Evolutionary conservation across 2,797 vertebrate species (phyloP).

Genomic region (Hippocampus kuda): DNA sequence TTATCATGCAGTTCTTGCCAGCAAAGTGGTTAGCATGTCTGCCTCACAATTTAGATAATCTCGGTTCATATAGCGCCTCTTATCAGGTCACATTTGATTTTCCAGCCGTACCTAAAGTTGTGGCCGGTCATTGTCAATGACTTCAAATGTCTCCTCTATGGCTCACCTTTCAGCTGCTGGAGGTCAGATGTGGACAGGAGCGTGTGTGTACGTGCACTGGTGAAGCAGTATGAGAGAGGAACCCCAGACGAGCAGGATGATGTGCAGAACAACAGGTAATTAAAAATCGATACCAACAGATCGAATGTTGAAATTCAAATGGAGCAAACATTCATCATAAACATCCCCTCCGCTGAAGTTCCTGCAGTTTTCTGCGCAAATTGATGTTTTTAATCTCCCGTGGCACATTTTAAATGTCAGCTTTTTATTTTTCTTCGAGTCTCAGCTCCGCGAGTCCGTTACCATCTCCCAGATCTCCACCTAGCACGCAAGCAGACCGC

Average conservation of each 20-base stretch:
- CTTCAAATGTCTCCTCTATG: not conserved
- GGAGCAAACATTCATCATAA: not conserved
- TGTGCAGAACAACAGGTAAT: conserved; percentile 70
- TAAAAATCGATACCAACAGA: not conserved
- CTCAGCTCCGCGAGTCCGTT: conserved; percentile 79
- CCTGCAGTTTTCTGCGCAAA: conserved; percentile 1
- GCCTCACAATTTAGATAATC: too few relatives aligned
- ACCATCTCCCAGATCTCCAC: conserved; percentile 71
- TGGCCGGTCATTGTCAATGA: not conserved
- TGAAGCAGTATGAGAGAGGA: conserved; percentile 83
- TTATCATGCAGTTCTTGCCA: too few relatives aligned
- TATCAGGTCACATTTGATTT: too few relatives aligned
- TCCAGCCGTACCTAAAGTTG: too few relatives aligned
- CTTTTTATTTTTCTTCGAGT: conserved; percentile 48
- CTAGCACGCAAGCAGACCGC: conserved; percentile 61
- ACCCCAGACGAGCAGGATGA: conserved; percentile 50
- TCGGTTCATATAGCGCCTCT: too few relatives aligned
- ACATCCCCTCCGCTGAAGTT: not conserved
- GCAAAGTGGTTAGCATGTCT: too few relatives aligned
- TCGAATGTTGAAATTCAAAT: not conserved
- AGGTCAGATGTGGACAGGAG: conserved; percentile 73
- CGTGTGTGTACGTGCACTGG: conserved; percentile 84
- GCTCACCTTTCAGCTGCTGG: conserved; percentile 50
- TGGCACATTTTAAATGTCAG: too few relatives aligned
- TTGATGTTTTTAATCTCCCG: too few relatives aligned